A percentile compares a stretch with the other conserved stretches of the same genome.
These are phyloP conservation scores for Nomada fabriciana DNA, from an alignment of 2,888 invertebrate genomes.

Conservation along the genomic window DNA sequence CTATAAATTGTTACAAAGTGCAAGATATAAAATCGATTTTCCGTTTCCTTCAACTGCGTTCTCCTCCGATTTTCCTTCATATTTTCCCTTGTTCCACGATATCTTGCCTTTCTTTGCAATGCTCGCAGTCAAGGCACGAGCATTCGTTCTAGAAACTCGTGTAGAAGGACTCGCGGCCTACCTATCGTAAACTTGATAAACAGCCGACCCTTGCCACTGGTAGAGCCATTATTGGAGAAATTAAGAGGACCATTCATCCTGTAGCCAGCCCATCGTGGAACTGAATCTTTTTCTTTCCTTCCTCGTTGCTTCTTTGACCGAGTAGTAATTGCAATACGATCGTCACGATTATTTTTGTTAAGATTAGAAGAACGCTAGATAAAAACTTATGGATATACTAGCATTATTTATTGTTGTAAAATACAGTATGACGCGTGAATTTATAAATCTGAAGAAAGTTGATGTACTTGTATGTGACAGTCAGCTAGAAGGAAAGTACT, in stretches of 20 bases:
- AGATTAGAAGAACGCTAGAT: not conserved
- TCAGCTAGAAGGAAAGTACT: too few relatives aligned
- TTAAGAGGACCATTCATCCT: conserved; percentile 79
- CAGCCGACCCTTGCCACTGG: conserved; percentile 74
- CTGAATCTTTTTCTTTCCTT: conserved; percentile 51
- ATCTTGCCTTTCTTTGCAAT: conserved; percentile 9
- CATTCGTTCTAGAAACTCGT: conserved; percentile 62
- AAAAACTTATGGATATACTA: not conserved
- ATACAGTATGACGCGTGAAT: too few relatives aligned
- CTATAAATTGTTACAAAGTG: too few relatives aligned
- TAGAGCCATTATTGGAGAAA: conserved; percentile 79
- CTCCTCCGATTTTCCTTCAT: not conserved
- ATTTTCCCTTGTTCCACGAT: conserved; percentile 17
- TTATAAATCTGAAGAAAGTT: too few relatives aligned
- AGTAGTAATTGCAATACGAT: conserved; percentile 51
- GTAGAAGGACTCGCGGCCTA: conserved; percentile 64
- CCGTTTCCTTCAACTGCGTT: conserved; percentile 9
- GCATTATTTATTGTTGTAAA: not conserved
- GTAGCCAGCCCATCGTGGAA: conserved; percentile 51
- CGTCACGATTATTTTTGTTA: conserved; percentile 20
- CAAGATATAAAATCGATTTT: conserved; percentile 33
- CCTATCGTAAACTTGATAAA: conserved; percentile 74
- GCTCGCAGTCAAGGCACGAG: conserved; percentile 38
- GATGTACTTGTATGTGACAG: too few relatives aligned
- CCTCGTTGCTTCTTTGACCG: conserved; percentile 36